Evolutionary conservation across 2,797 vertebrate species (phyloP).

Genomic region (Notolabrus celidotus): DNA sequence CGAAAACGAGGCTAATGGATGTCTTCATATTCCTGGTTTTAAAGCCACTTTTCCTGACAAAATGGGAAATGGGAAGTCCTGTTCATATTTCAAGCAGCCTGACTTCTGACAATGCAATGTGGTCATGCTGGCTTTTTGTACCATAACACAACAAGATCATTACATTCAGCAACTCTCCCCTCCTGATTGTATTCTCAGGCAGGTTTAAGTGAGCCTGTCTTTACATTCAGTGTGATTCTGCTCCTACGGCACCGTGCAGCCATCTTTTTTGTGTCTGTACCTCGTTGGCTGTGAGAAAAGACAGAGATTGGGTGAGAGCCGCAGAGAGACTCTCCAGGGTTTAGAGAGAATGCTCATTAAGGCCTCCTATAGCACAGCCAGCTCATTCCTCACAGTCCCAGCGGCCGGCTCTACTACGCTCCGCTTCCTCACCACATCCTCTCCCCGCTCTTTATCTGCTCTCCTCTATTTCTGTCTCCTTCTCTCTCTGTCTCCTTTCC

Average conservation of each 20-base stretch:
- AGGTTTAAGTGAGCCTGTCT: slow-evolving; percentile 4
- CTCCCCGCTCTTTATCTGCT: slow-evolving; percentile 68
- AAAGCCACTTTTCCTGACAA: too few species aligned
- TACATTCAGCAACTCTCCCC: background rate
- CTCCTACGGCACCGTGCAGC: slow-evolving; percentile 21
- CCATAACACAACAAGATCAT: too few species aligned
- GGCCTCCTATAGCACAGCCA: slow-evolving; percentile 79
- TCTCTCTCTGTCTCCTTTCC: slow-evolving; percentile 53
- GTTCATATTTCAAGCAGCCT: too few species aligned
- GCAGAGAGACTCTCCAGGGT: slow-evolving; percentile 77
- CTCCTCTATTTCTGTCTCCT: slow-evolving; percentile 68
- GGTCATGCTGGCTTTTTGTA: background rate
- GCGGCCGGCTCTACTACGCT: slow-evolving; percentile 76
- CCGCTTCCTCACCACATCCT: slow-evolving; percentile 75
- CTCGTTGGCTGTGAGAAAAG: slow-evolving; percentile 66
- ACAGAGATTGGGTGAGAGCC: slow-evolving; percentile 74
- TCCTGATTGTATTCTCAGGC: background rate
- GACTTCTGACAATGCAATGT: background rate
- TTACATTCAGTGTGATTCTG: slow-evolving; percentile 15
- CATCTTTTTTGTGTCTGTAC: slow-evolving; percentile 56
- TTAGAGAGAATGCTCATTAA: slow-evolving; percentile 83
- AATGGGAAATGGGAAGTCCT: too few species aligned
- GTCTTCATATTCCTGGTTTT: too few species aligned
- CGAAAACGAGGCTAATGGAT: too few species aligned
- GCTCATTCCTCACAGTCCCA: slow-evolving; percentile 81